Base-by-base conservation (phyloP, 2,888 invertebrate species). In the Melitaea athalia region DNA sequence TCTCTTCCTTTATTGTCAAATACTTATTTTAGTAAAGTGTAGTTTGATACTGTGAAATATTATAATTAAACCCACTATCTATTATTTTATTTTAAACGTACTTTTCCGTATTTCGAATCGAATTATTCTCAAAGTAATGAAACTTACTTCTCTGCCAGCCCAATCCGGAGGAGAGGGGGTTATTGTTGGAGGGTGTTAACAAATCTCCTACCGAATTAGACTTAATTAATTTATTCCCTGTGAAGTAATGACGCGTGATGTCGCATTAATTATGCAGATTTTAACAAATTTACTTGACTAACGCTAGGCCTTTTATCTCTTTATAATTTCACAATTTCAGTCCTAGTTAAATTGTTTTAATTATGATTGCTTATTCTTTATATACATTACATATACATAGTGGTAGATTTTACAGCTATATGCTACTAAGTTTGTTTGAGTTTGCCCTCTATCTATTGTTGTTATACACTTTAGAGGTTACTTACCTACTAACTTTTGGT, bases 231-330 rank as follows among this genome's bases (percentile, higher is more conserved):
- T 86, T 85, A 89, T 87, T 87, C 85, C 73, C 77, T 73, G 80
- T 80, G 76, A 86, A 88, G 85, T 86, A 85, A 84, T 85, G 85
- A 85, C 81, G 85, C 89, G 87, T 89, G 89, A 81, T 80, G 77
- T 72, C 79, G 89, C 86, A 88, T 88, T 86, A 79, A 86, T 90
- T 88, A 85, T 80, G 83, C 75, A 83, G 85, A 88, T 89, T 88
- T 80, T 69, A 80, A 75, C 77, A 69, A 81, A 70, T 60, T 72
- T 73, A 68, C 70, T 71, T 68, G 69, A 75, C 71, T 74, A 71
- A 72, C 43, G 71, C 64, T 69, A 65, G 49, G 66, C 55, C 57
- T 69, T 42, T 53, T 49, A 62, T 60, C 64, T 73, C 70, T 75
- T 73, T 75, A 74, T 76, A 77, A 72, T 74, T 74, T 70, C 63